Evolutionary conservation across 2,888 invertebrate genomes (phyloP).

Genomic region (Pterostichus madidus): DNA sequence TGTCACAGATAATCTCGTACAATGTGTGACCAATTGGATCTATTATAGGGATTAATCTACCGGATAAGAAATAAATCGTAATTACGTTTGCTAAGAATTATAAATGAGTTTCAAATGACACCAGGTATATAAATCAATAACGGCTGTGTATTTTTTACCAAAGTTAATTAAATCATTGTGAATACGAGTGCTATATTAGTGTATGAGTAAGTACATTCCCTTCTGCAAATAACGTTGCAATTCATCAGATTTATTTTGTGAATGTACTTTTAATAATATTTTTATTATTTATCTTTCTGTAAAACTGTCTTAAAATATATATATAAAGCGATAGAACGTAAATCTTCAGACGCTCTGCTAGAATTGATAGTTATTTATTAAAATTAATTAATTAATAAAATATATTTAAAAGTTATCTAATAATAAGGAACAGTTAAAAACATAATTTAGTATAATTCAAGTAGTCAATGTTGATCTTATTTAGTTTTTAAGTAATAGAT

Average conservation of each 20-base stretch:
- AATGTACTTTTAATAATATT: too few species aligned
- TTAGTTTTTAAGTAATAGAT: too few species aligned
- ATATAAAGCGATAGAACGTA: too few species aligned
- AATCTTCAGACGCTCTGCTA: too few species aligned
- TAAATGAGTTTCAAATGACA: constrained; percentile 63
- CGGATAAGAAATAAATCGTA: constrained; percentile 62
- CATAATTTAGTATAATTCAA: too few species aligned
- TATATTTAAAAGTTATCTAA: too few species aligned
- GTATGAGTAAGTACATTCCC: background rate
- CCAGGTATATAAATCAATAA: constrained; percentile 61
- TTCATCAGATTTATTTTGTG: background rate
- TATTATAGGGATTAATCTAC: constrained; percentile 57
- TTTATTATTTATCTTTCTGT: too few species aligned
- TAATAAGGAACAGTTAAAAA: too few species aligned
- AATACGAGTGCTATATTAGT: constrained; percentile 44
- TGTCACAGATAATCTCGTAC: constrained; percentile 53
- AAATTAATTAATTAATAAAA: too few species aligned
- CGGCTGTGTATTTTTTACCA: constrained; percentile 48
- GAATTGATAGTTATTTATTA: too few species aligned
- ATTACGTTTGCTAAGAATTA: constrained; percentile 62
- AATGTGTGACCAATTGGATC: constrained; percentile 62
- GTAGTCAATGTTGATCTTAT: too few species aligned
- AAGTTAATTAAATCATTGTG: constrained; percentile 62
- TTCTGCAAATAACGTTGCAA: background rate
- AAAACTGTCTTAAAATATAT: too few species aligned